Conservation (phyloP, 2,888 invertebrate species). For the Allophyes oxyacanthae region DNA sequence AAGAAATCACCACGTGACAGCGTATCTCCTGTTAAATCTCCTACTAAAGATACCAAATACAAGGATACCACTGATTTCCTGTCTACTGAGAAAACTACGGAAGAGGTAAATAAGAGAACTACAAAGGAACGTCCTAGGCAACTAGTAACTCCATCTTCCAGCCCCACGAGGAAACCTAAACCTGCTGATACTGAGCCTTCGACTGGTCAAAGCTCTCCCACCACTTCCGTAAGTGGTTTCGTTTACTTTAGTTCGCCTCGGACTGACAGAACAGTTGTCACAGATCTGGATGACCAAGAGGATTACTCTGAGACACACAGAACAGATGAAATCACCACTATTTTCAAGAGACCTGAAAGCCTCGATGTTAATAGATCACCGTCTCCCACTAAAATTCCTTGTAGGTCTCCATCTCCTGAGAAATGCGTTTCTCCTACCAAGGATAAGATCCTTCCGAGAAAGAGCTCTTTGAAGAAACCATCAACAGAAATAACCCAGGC, state of each 20-base stretch:
- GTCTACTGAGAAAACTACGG: constrained; percentile 69
- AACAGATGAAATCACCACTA: constrained; percentile 52
- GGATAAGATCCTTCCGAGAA: constrained; percentile 76
- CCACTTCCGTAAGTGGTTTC: constrained; percentile 89
- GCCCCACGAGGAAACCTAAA: constrained; percentile 83
- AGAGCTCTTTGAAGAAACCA: constrained; percentile 85
- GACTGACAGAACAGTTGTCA: constrained; percentile 69
- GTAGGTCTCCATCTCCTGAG: constrained; percentile 80
- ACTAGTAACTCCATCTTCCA: constrained; percentile 84
- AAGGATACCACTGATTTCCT: constrained; percentile 76
- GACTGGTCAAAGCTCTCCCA: constrained; percentile 87
- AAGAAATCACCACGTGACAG: constrained; percentile 65
- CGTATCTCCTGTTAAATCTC: constrained; percentile 68
- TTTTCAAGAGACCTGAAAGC: constrained; percentile 61
- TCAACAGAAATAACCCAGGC: constrained; percentile 63
- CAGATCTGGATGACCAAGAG: constrained; percentile 78
- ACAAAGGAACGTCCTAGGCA: constrained; percentile 75
- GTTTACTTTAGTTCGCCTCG: constrained; percentile 79
- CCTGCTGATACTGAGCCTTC: constrained; percentile 73
- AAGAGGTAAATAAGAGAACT: constrained; percentile 69
- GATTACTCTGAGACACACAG: constrained; percentile 58
- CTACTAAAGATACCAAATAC: constrained; percentile 66
- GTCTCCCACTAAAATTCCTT: constrained; percentile 82
- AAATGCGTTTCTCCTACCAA: constrained; percentile 69
- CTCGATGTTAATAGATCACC: constrained; percentile 65